phyloP scores from a whole-genome alignment of 2,888 invertebrate genomes.

The Nomada goodeniana region DNA sequence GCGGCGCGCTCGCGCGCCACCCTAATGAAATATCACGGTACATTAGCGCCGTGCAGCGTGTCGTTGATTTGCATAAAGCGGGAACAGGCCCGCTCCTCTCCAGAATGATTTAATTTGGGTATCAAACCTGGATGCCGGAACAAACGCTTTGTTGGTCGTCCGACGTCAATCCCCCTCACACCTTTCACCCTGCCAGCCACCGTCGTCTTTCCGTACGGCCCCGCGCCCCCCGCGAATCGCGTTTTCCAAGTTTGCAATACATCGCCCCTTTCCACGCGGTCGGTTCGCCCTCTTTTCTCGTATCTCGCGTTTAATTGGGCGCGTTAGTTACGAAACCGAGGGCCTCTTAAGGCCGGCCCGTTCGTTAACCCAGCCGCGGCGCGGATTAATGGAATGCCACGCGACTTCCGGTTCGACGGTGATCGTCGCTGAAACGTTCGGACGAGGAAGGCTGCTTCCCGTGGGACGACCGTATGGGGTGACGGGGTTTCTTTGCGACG shows the following conservation, averaged over 20 bases:
- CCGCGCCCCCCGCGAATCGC: conserved; percentile 44
- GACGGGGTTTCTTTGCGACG: no score
- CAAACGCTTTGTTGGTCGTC: conserved; percentile 64
- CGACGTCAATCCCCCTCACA: conserved; percentile 6
- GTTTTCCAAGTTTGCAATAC: conserved; percentile 68
- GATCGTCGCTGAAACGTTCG: conserved; percentile 2
- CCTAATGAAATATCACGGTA: conserved; percentile 71
- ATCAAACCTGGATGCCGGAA: conserved; percentile 69
- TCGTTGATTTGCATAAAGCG: conserved; percentile 70
- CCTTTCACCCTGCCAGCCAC: not conserved
- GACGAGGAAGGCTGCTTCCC: no score
- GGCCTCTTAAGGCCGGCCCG: conserved; percentile 45
- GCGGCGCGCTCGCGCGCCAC: conserved; percentile 13
- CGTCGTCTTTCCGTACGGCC: not conserved
- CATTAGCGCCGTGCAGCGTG: conserved; percentile 57
- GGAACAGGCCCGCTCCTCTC: conserved; percentile 49
- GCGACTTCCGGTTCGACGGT: conserved; percentile 9
- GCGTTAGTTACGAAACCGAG: conserved; percentile 45
- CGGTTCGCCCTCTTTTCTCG: conserved; percentile 23
- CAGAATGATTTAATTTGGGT: conserved; percentile 71
- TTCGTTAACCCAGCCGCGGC: conserved; percentile 30
- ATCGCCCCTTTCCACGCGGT: conserved; percentile 42
- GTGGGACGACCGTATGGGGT: no score
- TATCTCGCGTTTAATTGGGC: conserved; percentile 65
- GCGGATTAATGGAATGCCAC: conserved; percentile 38